Percentiles rank a stretch among this genome's conserved stretches.
These are phyloP conservation scores for Struthio camelus DNA, from an alignment of 2,113 vertebrate genomes.

Conservation along the genomic window DNA sequence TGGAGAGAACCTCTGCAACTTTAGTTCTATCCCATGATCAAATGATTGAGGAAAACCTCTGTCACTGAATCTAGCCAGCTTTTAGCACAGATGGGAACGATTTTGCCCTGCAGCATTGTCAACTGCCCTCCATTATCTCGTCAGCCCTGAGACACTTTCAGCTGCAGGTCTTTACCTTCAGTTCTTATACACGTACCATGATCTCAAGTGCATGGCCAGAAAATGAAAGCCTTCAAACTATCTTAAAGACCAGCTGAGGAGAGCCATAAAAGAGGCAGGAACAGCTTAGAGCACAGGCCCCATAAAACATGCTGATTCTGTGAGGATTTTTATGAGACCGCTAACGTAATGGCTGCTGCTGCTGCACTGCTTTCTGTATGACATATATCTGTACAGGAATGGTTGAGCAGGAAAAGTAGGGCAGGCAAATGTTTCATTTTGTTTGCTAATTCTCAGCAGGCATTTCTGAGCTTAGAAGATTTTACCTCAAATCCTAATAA, in stretches of 20 bases:
- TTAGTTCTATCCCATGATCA: not conserved
- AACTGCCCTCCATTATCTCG: not conserved
- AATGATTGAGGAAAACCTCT: not conserved
- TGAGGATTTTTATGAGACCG: not conserved
- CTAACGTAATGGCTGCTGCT: not conserved
- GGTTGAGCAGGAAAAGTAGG: conserved; percentile 48
- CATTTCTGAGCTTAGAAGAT: conserved; percentile 52
- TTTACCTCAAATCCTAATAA: conserved; percentile 43
- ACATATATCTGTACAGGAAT: not conserved
- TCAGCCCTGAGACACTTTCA: not conserved
- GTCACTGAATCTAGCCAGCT: not conserved
- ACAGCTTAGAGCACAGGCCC: not conserved
- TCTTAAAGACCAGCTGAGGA: not conserved
- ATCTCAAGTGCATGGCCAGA: not conserved
- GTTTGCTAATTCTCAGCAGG: conserved; percentile 39
- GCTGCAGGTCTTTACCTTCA: not conserved
- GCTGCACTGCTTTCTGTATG: not conserved
- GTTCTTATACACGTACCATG: not conserved
- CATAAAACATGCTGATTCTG: not conserved
- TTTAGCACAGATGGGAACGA: not conserved
- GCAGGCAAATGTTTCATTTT: conserved; percentile 41
- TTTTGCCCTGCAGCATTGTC: not conserved
- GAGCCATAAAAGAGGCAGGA: not conserved
- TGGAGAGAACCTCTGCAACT: fast-evolving
- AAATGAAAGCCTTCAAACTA: not conserved